Base-by-base conservation (phyloP, 2,797 vertebrate genomes). In the Siniperca undulata region DNA sequence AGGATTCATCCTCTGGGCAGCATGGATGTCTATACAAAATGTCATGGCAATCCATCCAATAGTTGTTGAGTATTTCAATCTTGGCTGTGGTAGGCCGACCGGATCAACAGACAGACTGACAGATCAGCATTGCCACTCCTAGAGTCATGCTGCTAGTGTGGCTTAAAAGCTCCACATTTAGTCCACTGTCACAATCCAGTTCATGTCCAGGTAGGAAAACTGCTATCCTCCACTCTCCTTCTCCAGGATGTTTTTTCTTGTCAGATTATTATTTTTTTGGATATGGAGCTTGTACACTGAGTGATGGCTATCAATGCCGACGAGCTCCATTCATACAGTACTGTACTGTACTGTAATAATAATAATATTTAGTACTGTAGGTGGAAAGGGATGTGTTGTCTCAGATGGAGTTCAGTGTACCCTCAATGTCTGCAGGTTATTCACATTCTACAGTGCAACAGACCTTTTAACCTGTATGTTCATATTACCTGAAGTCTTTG, bases 401-500 rank as follows among this genome's bases (percentile, higher is more conserved):
- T 27, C 55, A 9, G 77, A 34, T 30, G 66, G 65, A 30, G 34
- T 19, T 52, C 40, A 46, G 46, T 42, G 34, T 40, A 7, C 10
- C 19, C 34, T 46, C 24, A 7, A 52, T 24, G 11, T 58, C 65
- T 78, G 65, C 75, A 62, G 22, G 22, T 69, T 59, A 30, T 34
- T 50, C 52, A 20, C 4, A 16, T 64, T 58, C 48, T 5, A 3
- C 20, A 36, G 58, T 11, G 36, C 42, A 64, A 20, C 10, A 52
- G 7, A 56, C 50, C 73, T 69, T 77, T 58, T 27, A n/a, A 70
- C 64, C 59, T 56, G 58, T 17, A 36, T 27, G 53, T 38, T 78
- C 77, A 38, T 27, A 12, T 75, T 24, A 56, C 44, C 38, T 46
- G 14, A 42, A 59, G 10, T 9, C 56, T 27, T 42, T n/a, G 16